Conservation (phyloP, 2,113 vertebrate species). For the Nothoprocta perdicaria region DNA sequence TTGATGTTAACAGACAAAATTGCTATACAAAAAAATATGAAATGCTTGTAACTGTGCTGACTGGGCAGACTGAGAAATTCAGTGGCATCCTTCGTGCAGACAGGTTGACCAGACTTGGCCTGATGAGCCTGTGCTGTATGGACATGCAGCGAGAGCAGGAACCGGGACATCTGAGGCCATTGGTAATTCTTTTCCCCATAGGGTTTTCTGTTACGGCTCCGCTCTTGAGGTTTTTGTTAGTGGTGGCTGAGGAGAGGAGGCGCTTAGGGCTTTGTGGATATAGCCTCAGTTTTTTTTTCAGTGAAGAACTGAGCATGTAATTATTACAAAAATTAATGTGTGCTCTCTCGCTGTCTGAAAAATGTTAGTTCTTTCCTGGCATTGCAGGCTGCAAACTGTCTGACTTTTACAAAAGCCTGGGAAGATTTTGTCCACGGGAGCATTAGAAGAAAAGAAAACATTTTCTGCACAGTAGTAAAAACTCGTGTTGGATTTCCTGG, state of each 20-base stretch:
- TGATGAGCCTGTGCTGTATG: background rate
- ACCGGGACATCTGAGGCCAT: background rate
- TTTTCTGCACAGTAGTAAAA: background rate
- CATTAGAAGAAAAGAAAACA: background rate
- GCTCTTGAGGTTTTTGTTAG: background rate
- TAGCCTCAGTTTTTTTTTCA: background rate
- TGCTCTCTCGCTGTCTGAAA: background rate
- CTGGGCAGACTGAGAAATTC: background rate
- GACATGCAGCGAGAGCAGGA: background rate
- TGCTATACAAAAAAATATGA: background rate
- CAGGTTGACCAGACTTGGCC: too few species aligned
- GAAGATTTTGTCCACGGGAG: background rate
- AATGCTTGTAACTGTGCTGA: background rate
- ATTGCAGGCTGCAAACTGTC: background rate
- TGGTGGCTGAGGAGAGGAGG: background rate
- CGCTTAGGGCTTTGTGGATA: background rate
- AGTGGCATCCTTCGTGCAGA: background rate
- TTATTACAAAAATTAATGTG: background rate
- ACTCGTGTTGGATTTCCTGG: background rate
- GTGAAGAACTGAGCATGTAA: background rate
- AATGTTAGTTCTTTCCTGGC: background rate
- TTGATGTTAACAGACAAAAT: background rate
- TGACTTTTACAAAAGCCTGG: background rate
- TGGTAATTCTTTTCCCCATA: background rate
- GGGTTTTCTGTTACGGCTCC: background rate